Base-by-base conservation (phyloP, 2,113 vertebrate genomes). In the Pteronura brasiliensis region DNA sequence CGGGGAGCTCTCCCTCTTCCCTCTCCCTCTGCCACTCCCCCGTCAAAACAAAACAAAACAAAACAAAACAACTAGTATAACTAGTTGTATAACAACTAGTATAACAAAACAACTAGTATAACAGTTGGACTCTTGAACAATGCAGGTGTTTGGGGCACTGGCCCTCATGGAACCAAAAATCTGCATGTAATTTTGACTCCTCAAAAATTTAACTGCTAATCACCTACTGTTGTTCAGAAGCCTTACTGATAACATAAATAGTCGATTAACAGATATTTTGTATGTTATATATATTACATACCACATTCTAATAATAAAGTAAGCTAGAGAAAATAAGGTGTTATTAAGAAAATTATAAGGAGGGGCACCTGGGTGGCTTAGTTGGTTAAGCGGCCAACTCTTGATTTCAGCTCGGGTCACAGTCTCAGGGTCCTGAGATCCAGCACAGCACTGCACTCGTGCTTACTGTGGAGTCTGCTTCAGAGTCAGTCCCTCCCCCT, bases 381-480 rank as follows among this genome's bases (percentile, higher is more conserved):
- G 67, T n/a, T 1, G 65, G 34, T 69, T 69, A n/a, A 9, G 34
- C 3, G 0, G 65, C 8, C 2, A 17, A n/a, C 65, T n/a, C 65
- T n/a, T 69, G 65, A 20, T 69, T n/a, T n/a, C 34, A 9, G 17
- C 67, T 69, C 67, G 1, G 17, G 67, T 69, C 67, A 36, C 20
- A 18, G 36, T 69, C 18, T 21, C 67, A 36, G 67, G 18, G 8
- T 69, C 8, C 7, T 69, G 67, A n/a, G 67, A 21, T 69, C 18
- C 34, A 36, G 18, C 18, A 17, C 18, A 20, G 7, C 3, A 1
- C 3, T 21, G n/a, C 12, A 18, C 67, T 36, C 18, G 0, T 15
- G 67, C 67, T 69, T n/a, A 67, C 6, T 67, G 63, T 67, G 63
- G 31, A 34, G 63, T 34, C 31, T 67, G 14, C 13, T 67, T 67